Conservation (phyloP, 2,888 invertebrate species). For the Diogma glabrata region DNA sequence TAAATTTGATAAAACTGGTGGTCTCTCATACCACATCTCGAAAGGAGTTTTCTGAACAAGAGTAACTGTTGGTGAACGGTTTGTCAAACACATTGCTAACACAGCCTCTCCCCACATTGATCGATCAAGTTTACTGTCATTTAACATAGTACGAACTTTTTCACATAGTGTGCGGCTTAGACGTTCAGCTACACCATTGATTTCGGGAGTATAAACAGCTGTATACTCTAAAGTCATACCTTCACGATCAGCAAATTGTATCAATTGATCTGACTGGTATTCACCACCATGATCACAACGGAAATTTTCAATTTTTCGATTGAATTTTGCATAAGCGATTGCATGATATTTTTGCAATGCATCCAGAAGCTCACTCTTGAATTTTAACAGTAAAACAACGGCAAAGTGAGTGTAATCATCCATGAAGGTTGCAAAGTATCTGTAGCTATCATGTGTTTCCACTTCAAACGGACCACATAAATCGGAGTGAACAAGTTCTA, state of each 20-base stretch:
- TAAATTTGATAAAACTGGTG: background rate
- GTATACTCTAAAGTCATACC: too few species aligned
- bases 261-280: too few species aligned
- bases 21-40: background rate
- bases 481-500: too few species aligned
- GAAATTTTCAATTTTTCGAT: background rate
- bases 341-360: background rate
- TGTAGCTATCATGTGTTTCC: background rate
- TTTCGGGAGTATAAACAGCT: too few species aligned
- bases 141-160: background rate
- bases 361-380: background rate
- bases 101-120: constrained; percentile 12
- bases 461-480: too few species aligned
- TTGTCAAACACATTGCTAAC: constrained; percentile 12
- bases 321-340: background rate
- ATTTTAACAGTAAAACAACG: background rate
- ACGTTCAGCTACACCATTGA: background rate
- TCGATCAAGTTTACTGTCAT: background rate
- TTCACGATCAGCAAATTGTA: too few species aligned
- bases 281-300: too few species aligned
- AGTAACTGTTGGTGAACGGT: constrained; percentile 11
- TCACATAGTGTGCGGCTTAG: background rate
- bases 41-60: background rate
- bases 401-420: background rate
- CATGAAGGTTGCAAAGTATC: background rate